These are phyloP conservation scores for Adelges cooleyi DNA, from an alignment of 1,140 invertebrate genomes.

Conservation along the genomic window DNA sequence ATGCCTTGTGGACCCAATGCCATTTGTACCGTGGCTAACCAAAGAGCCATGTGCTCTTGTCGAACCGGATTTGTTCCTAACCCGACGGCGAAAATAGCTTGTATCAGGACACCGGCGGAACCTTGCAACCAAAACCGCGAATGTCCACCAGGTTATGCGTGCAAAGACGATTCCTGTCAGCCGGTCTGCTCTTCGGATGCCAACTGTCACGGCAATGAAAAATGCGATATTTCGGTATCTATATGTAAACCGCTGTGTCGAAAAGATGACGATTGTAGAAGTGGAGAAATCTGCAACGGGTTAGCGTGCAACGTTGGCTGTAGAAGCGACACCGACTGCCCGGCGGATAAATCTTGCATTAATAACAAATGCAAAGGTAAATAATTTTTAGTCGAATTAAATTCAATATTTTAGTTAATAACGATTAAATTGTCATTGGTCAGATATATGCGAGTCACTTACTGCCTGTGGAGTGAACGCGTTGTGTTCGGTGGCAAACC, in stretches of 20 bases:
- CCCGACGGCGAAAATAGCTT: conserved; percentile 45
- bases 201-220: conserved; percentile 69
- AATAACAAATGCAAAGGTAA: conserved; percentile 57
- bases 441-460: conserved; percentile 55
- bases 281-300: conserved; percentile 71
- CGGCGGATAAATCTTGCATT: conserved; percentile 53
- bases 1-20: conserved; percentile 75
- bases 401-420: not conserved
- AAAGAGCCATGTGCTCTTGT: conserved; percentile 70
- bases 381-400: not conserved
- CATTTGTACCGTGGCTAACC: conserved; percentile 63
- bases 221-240: conserved; percentile 38
- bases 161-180: conserved; percentile 57
- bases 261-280: conserved; percentile 64
- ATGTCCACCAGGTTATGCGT: conserved; percentile 55
- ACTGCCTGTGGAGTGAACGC: conserved; percentile 79
- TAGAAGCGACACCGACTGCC: conserved; percentile 64
- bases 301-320: conserved; percentile 67
- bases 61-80: conserved; percentile 43
- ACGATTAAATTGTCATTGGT: not conserved
- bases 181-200: conserved; percentile 60
- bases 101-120: conserved; percentile 43
- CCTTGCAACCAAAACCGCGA: conserved; percentile 56
- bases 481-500: conserved; percentile 53
- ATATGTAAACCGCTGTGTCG: conserved; percentile 61